Percentiles rank a stretch among this genome's conserved stretches.
Evolutionary conservation across 2,888 invertebrate species (phyloP).

Genomic region (Mamestra brassicae): DNA sequence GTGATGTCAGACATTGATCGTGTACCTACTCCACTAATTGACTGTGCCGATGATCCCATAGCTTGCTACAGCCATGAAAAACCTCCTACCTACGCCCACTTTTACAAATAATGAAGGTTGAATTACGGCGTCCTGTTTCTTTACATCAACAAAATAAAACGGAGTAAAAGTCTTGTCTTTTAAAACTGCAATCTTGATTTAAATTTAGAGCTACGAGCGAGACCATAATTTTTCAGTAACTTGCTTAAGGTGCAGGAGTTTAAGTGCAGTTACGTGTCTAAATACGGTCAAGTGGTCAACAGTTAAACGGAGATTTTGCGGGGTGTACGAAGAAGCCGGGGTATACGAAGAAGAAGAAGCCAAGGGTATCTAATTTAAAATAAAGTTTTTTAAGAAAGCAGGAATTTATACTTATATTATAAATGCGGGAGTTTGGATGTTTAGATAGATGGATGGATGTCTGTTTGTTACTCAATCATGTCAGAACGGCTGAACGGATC

Average conservation of each 20-base stretch:
- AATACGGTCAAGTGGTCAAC: background rate
- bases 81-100: slow-evolving; percentile 29
- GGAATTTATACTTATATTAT: no score
- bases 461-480: no score
- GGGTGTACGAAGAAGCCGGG: background rate
- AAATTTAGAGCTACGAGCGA: background rate
- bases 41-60: slow-evolving; percentile 36
- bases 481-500: no score
- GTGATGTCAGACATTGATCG: slow-evolving; percentile 56
- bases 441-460: no score
- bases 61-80: slow-evolving; percentile 25
- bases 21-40: slow-evolving; percentile 43
- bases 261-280: background rate
- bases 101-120: slow-evolving; percentile 5
- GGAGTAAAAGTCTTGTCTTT: background rate
- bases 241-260: background rate
- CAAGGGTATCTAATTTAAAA: background rate
- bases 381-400: background rate
- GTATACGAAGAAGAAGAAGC: no score
- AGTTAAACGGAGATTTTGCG: background rate
- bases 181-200: slow-evolving; percentile 1
- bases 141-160: background rate
- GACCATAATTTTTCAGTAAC: background rate
- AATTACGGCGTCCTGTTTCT: background rate
- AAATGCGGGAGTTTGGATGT: no score